Percentiles rank a stretch among this genome's conserved stretches.
phyloP scores from a whole-genome alignment of 2,888 invertebrate species.

The Synanthedon vespiformis region DNA sequence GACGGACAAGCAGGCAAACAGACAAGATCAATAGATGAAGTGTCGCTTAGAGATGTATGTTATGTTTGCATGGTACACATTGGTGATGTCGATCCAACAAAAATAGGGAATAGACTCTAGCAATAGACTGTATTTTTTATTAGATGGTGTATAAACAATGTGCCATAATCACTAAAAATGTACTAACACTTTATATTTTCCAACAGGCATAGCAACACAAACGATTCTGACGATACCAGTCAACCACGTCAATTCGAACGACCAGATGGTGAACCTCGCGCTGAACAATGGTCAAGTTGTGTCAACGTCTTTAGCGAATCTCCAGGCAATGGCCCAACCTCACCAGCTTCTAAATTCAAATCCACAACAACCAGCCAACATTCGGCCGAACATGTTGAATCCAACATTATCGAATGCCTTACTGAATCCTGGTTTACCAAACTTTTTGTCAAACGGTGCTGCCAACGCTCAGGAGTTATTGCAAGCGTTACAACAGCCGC shows the following conservation, averaged over 20 bases:
- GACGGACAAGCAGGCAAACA: no score
- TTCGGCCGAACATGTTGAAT: slow-evolving; percentile 66
- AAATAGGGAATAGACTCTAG: no score
- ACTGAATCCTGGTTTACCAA: slow-evolving; percentile 77
- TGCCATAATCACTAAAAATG: no score
- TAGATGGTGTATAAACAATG: no score
- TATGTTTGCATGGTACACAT: no score
- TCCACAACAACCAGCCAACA: slow-evolving; percentile 59
- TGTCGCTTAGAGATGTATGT: no score
- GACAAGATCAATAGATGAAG: no score
- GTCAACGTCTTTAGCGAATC: slow-evolving; percentile 84
- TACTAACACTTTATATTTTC: slow-evolving; percentile 5
- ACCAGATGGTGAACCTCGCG: slow-evolving; percentile 83
- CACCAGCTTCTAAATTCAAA: slow-evolving; percentile 75
- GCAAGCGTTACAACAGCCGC: slow-evolving; percentile 79
- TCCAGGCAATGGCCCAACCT: slow-evolving; percentile 81
- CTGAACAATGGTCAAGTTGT: slow-evolving; percentile 88
- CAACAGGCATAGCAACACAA: slow-evolving; percentile 90
- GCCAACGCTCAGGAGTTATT: slow-evolving; percentile 80
- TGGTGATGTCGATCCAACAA: no score
- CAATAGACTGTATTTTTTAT: no score
- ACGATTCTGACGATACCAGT: slow-evolving; percentile 96
- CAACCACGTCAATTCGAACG: slow-evolving; percentile 84
- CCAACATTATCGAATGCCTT: slow-evolving; percentile 76
- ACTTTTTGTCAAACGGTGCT: slow-evolving; percentile 78